Percentiles rank a stretch among this genome's conserved stretches.
Conservation (phyloP, 1,140 invertebrate species). For the Aphis gossypii region DNA sequence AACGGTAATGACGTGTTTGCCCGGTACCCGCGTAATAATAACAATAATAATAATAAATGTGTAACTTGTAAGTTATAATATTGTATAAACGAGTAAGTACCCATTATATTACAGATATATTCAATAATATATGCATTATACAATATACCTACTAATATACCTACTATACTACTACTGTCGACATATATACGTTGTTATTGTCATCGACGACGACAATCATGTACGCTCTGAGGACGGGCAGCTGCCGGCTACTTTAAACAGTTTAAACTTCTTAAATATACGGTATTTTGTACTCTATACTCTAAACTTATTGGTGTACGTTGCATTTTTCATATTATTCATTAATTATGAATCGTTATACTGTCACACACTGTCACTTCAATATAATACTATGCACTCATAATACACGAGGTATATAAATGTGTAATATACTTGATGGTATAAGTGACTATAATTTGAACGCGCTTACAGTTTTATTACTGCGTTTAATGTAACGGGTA, state of each 20-base stretch:
- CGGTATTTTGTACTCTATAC: not conserved
- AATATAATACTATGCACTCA: not conserved
- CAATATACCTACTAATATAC: not conserved
- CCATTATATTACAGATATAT: not conserved
- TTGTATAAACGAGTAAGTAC: not conserved
- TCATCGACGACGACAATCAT: not conserved
- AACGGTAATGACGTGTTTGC: not conserved
- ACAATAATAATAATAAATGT: conserved; percentile 9
- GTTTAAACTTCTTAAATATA: not conserved
- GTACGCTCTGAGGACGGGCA: not conserved
- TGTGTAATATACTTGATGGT: not conserved
- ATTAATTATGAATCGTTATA: not conserved
- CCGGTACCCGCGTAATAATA: not conserved
- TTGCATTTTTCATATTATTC: not conserved
- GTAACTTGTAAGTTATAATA: not conserved
- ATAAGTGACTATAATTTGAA: not conserved
- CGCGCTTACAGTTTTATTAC: not conserved
- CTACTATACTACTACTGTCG: not conserved
- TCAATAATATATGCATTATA: not conserved
- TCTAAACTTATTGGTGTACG: not conserved
- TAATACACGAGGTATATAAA: not conserved
- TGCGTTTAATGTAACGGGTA: not conserved
- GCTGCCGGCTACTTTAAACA: not conserved
- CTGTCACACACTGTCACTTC: not conserved
- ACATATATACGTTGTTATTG: not conserved